phyloP scores from a whole-genome alignment of 35 echinoderm and acorn worm genomes.

The Ptychodera flava region DNA sequence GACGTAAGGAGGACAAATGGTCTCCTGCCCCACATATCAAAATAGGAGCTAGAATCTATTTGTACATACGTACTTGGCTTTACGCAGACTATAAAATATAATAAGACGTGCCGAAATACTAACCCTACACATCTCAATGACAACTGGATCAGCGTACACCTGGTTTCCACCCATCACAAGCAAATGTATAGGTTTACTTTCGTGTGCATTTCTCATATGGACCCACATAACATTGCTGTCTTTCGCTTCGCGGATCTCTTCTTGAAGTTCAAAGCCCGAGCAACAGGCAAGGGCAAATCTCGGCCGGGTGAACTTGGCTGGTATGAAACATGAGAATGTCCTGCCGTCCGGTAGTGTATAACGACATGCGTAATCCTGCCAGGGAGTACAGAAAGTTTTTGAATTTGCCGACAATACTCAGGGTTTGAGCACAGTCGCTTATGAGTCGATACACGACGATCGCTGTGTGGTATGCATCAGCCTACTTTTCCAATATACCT shows the following conservation, averaged over 20 bases:
- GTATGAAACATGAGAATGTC: background rate
- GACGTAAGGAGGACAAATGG: no score
- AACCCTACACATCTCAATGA: background rate
- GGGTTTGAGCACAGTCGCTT: no score
- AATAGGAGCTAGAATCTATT: no score
- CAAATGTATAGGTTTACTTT: background rate
- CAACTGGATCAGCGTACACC: background rate
- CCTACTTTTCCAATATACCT: no score
- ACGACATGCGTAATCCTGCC: background rate
- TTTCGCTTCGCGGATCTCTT: background rate
- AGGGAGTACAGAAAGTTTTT: no score
- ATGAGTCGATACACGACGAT: no score
- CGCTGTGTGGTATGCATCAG: no score
- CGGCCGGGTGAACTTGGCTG: background rate
- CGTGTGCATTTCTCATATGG: background rate
- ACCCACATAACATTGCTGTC: background rate
- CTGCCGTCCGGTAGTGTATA: background rate
- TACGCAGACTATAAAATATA: no score
- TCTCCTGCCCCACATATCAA: no score
- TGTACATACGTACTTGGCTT: no score
- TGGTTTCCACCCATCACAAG: background rate
- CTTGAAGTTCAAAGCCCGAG: background rate
- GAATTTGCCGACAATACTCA: no score
- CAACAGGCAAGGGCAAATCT: background rate
- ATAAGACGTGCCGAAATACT: no score